phyloP scores from a whole-genome alignment of 2,888 invertebrate species.

The Chydorus sphaericus region DNA sequence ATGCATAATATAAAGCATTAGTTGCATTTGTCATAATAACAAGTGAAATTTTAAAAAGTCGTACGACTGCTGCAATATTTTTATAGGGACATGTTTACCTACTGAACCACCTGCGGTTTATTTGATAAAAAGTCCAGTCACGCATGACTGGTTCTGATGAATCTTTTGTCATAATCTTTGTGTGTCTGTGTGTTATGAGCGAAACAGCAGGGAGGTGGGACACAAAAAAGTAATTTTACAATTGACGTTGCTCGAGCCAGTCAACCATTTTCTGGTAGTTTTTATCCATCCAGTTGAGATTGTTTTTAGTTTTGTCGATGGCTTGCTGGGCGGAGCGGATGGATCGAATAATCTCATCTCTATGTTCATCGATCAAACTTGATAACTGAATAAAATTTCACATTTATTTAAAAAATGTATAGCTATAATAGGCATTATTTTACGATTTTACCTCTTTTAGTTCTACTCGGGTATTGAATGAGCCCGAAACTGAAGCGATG shows the following conservation, averaged over 20 bases:
- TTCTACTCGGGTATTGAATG: slow-evolving; percentile 27
- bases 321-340: slow-evolving; percentile 61
- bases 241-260: slow-evolving; percentile 57
- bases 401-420: background rate
- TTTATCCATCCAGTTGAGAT: slow-evolving; percentile 66
- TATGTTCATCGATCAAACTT: background rate
- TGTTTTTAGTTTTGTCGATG: slow-evolving; percentile 61
- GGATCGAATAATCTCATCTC: background rate
- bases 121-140: too few relatives aligned
- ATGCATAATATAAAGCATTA: too few relatives aligned
- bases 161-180: too few relatives aligned
- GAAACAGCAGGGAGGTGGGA: too few relatives aligned
- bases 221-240: too few relatives aligned
- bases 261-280: slow-evolving; percentile 56
- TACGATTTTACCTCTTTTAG: slow-evolving; percentile 18
- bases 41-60: too few relatives aligned
- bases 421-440: background rate
- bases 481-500: slow-evolving; percentile 15
- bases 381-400: background rate
- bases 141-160: too few relatives aligned
- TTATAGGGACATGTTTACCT: too few relatives aligned
- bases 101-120: too few relatives aligned
- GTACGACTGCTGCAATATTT: too few relatives aligned
- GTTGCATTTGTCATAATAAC: too few relatives aligned
- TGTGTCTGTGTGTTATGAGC: too few relatives aligned